Conservation (phyloP, 2,113 vertebrate species). For the Amphiprion percula region DNA sequence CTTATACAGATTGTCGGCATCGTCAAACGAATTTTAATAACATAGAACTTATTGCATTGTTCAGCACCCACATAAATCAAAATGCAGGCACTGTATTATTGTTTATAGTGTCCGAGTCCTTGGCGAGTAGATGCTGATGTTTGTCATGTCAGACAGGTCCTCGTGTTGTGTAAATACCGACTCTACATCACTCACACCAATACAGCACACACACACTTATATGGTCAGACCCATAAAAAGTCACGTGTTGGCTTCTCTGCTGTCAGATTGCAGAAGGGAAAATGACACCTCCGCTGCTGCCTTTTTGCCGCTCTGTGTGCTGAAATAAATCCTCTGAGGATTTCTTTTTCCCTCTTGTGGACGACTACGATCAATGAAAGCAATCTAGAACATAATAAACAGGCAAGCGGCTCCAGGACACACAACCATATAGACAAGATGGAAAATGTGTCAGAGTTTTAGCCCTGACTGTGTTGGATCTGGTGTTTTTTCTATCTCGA, state of each 20-base stretch:
- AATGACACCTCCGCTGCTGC: constrained; percentile 46
- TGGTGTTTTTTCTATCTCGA: not conserved
- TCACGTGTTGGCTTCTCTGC: not conserved
- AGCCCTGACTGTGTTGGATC: not conserved
- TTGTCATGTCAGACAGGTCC: constrained; percentile 38
- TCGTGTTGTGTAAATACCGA: not conserved
- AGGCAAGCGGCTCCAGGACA: constrained; percentile 51
- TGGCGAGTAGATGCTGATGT: constrained; percentile 32
- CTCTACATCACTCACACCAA: not conserved
- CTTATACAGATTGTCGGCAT: constrained; percentile 8
- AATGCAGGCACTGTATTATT: constrained; percentile 6
- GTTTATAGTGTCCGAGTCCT: constrained; percentile 26
- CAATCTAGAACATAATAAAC: constrained; percentile 78
- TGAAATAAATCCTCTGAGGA: constrained; percentile 70
- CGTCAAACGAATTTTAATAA: constrained; percentile 31
- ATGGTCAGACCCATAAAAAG: constrained; percentile 1
- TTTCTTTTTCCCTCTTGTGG: constrained; percentile 46
- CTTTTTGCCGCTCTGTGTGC: constrained; percentile 22
- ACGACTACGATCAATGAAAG: constrained; percentile 77
- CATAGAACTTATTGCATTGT: not conserved
- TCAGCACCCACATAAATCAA: constrained; percentile 34
- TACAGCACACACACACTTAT: not conserved
- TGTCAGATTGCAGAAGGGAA: constrained; percentile 27
- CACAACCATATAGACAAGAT: constrained; percentile 6
- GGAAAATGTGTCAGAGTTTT: constrained; percentile 31